These are phyloP conservation scores for Dicyrtoma fusca DNA, from an alignment of 2,888 invertebrate species.

Conservation along the genomic window DNA sequence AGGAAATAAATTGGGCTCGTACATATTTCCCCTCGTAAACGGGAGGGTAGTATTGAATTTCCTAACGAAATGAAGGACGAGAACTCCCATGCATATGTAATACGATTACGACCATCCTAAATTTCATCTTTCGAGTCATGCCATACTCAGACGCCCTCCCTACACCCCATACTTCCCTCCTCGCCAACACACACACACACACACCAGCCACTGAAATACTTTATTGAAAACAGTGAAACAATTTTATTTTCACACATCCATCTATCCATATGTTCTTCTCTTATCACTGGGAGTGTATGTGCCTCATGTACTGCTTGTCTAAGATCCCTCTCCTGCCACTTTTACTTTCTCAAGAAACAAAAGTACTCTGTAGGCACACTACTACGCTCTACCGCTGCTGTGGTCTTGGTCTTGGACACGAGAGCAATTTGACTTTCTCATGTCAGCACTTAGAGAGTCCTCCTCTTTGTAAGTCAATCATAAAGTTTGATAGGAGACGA, in stretches of 20 bases:
- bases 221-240: constrained; percentile 44
- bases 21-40: constrained; percentile 49
- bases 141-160: too few relatives aligned
- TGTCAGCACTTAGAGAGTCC: constrained; percentile 18
- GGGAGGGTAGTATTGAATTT: constrained; percentile 43
- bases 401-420: background rate
- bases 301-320: background rate
- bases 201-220: constrained; percentile 16
- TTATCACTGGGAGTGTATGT: background rate
- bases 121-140: constrained; percentile 32
- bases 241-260: constrained; percentile 5
- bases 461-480: constrained; percentile 22
- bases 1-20: constrained; percentile 46
- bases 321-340: background rate
- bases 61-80: constrained; percentile 36
- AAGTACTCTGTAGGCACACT: background rate
- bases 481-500: constrained; percentile 25
- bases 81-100: constrained; percentile 44
- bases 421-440: background rate
- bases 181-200: constrained; percentile 30
- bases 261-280: background rate
- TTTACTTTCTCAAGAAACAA: constrained; percentile 3
- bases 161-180: background rate
- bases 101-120: constrained; percentile 43
- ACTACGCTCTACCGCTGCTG: background rate